Evolutionary conservation across 1,140 invertebrate species (phyloP), one percentile per base, ranked within the genome.

Genomic region (Bombus pascuorum): DNA sequence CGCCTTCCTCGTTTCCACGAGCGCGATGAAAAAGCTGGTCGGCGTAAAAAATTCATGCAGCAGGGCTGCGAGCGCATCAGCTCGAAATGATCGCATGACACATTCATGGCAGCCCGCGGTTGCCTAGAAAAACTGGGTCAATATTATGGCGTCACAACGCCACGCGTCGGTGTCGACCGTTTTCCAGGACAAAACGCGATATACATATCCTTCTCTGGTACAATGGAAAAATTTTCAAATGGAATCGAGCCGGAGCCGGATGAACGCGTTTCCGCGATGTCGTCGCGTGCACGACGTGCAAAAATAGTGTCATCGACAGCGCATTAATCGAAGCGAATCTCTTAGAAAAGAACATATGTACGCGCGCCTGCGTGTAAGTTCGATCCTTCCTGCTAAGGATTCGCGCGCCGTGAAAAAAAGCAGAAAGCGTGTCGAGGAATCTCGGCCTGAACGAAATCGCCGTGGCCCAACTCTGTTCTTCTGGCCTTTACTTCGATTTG

Each of bases 91-190:
- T 87, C 81, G 70, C 81, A 84, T 87, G 85, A 84, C 81, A 80
- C 86, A 87, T 89, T 87, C 77, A 85, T 77, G 85, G 53, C 57
- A 77, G 57, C 47, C 70, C 18, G 72, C 72, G 81, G 73, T 65
- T 57, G 85, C 68, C 68, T 32, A 66, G 65, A 75, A 25, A 73
- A 90, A 91, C 81, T 91, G 71, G 88, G 91, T 91, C 89, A 91
- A 89, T 91, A 91, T 89, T 81, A 88, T 77, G 68, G 75, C 77
- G 88, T 57, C 59, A 65, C 68, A 57, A 53, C 82, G 76, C 83
- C 85, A 73, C 73, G 77, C 81, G 59, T 80, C 37, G 34, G 13
- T 28, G 39, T 44, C 12, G 37, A n/a, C 12, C 28, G 39, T 42
- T 39, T 42, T 39, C 22, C 73, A 82, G 76, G 44, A 71, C 68